Percentiles rank a stretch among this genome's conserved stretches.
Evolutionary conservation across 35 echinoderm and acorn worm species (phyloP).

Genomic region (Apostichopus parvimensis): DNA sequence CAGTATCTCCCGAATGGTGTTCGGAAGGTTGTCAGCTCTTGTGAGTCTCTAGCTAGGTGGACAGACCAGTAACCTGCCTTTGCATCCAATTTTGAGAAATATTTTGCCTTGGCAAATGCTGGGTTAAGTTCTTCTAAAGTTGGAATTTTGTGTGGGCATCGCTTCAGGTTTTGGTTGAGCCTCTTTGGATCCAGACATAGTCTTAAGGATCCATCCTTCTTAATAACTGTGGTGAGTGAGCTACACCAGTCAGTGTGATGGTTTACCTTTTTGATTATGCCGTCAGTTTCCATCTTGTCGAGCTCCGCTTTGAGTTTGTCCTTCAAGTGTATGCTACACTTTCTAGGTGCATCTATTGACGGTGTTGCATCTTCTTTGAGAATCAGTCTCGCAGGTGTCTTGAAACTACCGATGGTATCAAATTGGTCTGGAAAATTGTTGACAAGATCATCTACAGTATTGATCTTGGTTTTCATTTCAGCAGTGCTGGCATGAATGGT

Average conservation of each 20-base stretch:
- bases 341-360: constrained; percentile 47
- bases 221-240: constrained; percentile 49
- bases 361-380: constrained; percentile 55
- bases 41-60: neutral
- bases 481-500: too few relatives aligned
- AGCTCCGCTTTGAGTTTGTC: too few relatives aligned
- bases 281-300: too few relatives aligned
- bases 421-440: constrained; percentile 44
- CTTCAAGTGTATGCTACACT: too few relatives aligned
- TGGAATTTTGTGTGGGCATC: neutral
- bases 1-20: constrained; percentile 31
- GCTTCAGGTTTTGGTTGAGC: neutral
- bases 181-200: too few relatives aligned
- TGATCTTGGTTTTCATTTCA: too few relatives aligned
- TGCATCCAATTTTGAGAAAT: constrained; percentile 32
- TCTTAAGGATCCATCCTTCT: constrained; percentile 50
- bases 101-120: neutral
- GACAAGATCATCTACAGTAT: neutral
- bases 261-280: too few relatives aligned
- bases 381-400: constrained; percentile 14
- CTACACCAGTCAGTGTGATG: constrained; percentile 49
- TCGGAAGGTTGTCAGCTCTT: constrained; percentile 46
- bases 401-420: constrained; percentile 57
- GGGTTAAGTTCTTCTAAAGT: constrained; percentile 17
- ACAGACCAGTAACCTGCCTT: constrained; percentile 51